Base-by-base conservation (phyloP, 2,797 vertebrate genomes). In the Malacoraja senta region DNA sequence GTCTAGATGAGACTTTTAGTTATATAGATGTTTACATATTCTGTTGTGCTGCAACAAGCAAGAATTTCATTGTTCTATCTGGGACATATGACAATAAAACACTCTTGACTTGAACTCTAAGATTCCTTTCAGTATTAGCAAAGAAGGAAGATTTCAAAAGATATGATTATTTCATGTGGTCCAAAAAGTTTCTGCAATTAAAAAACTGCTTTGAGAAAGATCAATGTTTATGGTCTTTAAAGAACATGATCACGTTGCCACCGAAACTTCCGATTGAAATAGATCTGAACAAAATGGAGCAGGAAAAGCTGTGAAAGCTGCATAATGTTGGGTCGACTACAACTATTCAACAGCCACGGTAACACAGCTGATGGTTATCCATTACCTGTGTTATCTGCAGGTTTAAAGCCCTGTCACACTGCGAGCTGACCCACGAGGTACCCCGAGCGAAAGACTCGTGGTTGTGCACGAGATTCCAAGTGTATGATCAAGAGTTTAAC, bases 161-260 rank as follows among this genome's bases (percentile, higher is more conserved):
- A 53, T 53, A 53, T 53, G 44, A 53, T 53, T 53, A 53, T 53
- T 53, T 53, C 44, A 44, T 44, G 44, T 17, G 8, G 44, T 58
- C 21, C 81, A 83, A 83, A 80, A 83, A 13, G 13, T 83, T 29
- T 21, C 44, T 29, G 81, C 10, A 58, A 83, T 29, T 29, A 3
- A 3, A 53, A 58, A 83, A 12, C 24, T 29, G 26, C 81, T 84
- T 84, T 9, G 29, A 84, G 94, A 96, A 63, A 17, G 76, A 53
- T 53, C 4, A 53, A 7, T 6, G 44, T 53, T 53, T 53, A 6
- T 53, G 44, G 12, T 4, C 68, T 68, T 68, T 72, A 19, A 65
- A 91, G 68, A 35, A 38, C 38, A 81, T 44, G 80, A 83, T 83
- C 21, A 44, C 13, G 10, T 58, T 26, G 26, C 44, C 26, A 29